These are phyloP conservation scores for Epirrita christyi DNA, from an alignment of 2,888 invertebrate genomes.

Conservation along the genomic window DNA sequence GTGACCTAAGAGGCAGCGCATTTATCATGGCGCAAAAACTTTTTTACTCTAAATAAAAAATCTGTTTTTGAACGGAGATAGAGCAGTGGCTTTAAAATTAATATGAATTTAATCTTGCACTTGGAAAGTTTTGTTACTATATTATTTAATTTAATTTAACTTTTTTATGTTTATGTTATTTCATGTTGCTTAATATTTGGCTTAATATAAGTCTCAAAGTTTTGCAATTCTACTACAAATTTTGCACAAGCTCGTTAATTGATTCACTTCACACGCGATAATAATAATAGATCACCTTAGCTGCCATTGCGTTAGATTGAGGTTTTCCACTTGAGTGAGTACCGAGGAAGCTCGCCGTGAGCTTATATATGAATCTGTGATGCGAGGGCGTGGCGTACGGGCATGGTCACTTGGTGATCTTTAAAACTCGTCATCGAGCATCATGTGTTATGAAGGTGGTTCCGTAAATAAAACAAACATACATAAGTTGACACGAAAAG, in stretches of 20 bases:
- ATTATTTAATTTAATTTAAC: too few relatives aligned
- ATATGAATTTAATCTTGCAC: too few relatives aligned
- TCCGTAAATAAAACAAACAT: too few relatives aligned
- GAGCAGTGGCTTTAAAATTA: too few relatives aligned
- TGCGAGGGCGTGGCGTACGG: conserved; percentile 68
- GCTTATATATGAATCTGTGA: conserved; percentile 71
- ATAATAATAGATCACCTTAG: conserved; percentile 68
- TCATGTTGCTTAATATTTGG: too few relatives aligned
- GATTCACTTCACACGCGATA: conserved; percentile 43
- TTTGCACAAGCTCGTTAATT: conserved; percentile 15
- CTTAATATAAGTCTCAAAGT: neutral
- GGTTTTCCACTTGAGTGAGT: conserved; percentile 70
- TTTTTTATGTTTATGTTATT: too few relatives aligned
- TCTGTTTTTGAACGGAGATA: too few relatives aligned
- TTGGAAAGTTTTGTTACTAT: too few relatives aligned
- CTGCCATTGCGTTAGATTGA: conserved; percentile 75
- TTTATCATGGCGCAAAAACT: too few relatives aligned
- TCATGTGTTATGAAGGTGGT: neutral
- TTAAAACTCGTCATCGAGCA: conserved; percentile 51
- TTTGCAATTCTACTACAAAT: conserved; percentile 5
- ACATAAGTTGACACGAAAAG: too few relatives aligned
- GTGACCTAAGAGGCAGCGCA: too few relatives aligned
- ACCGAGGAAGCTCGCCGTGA: conserved; percentile 53
- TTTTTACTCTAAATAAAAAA: too few relatives aligned
- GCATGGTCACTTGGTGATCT: conserved; percentile 69